Evolutionary conservation across 2,888 invertebrate genomes (phyloP).

Genomic region (Leptopilina drosophilae): DNA sequence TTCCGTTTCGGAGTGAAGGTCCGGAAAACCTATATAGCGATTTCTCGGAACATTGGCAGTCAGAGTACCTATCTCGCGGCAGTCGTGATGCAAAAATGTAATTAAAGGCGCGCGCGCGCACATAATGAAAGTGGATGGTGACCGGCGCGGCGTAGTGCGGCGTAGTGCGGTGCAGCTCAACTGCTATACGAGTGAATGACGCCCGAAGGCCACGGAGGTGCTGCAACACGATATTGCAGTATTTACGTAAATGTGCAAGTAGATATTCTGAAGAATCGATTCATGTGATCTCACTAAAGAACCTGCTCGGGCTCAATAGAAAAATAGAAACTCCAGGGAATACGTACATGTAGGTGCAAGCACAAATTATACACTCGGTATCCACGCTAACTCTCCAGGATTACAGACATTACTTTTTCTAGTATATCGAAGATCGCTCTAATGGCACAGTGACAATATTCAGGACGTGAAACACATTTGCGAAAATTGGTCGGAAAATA

Average conservation of each 20-base stretch:
- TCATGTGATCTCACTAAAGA: slow-evolving; percentile 34
- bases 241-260: slow-evolving; percentile 58
- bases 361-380: slow-evolving; percentile 20
- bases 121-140: slow-evolving; percentile 73
- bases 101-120: slow-evolving; percentile 68
- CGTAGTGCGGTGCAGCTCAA: slow-evolving; percentile 55
- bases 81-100: slow-evolving; percentile 70
- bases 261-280: slow-evolving; percentile 53
- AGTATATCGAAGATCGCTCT: slow-evolving; percentile 1
- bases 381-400: background rate
- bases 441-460: background rate
- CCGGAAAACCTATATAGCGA: slow-evolving; percentile 56
- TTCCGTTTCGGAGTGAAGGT: slow-evolving; percentile 60
- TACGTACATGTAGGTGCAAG: slow-evolving; percentile 20
- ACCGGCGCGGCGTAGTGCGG: slow-evolving; percentile 59
- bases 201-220: slow-evolving; percentile 73
- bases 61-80: slow-evolving; percentile 59
- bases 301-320: slow-evolving; percentile 22
- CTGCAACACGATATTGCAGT: slow-evolving; percentile 63
- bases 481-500: background rate
- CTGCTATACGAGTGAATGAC: slow-evolving; percentile 71
- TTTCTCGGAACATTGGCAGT: slow-evolving; percentile 59
- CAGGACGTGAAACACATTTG: background rate
- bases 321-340: slow-evolving; percentile 11
- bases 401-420: slow-evolving; percentile 27